These are phyloP conservation scores for Bufo bufo DNA, from an alignment of 2,113 vertebrate species.

Conservation along the genomic window DNA sequence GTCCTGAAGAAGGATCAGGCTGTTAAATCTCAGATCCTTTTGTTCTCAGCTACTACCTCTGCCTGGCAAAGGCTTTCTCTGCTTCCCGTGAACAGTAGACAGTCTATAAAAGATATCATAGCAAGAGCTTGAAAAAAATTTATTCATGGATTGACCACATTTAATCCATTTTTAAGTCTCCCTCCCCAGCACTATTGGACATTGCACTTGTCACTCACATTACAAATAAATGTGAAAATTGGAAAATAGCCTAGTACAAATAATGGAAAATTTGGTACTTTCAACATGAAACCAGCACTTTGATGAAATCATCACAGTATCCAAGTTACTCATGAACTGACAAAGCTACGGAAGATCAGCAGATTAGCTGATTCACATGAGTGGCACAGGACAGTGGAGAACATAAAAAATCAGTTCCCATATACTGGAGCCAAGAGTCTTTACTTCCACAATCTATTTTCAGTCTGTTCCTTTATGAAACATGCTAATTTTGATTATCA, in stretches of 20 bases:
- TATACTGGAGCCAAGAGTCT: conserved; percentile 21
- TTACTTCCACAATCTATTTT: conserved; percentile 21
- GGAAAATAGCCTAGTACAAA: background rate
- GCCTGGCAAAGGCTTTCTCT: background rate
- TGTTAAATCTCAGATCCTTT: no score
- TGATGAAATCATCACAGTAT: background rate
- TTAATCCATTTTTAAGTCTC: background rate
- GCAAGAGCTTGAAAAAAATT: background rate
- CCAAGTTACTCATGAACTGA: background rate
- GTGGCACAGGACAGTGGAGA: background rate
- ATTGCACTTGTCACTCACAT: background rate
- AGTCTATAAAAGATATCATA: background rate
- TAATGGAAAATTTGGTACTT: background rate
- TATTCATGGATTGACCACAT: background rate
- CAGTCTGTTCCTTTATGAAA: background rate
- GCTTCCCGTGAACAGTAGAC: background rate
- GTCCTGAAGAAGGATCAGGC: no score
- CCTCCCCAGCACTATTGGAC: background rate
- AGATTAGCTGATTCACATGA: conserved; percentile 18
- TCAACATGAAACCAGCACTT: background rate
- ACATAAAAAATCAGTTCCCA: conserved; percentile 36
- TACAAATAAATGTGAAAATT: background rate
- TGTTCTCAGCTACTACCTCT: no score
- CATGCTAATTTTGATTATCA: background rate
- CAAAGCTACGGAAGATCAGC: background rate